Evolutionary conservation across 2,888 invertebrate species (phyloP).

Genomic region (Trachelus tabidus): DNA sequence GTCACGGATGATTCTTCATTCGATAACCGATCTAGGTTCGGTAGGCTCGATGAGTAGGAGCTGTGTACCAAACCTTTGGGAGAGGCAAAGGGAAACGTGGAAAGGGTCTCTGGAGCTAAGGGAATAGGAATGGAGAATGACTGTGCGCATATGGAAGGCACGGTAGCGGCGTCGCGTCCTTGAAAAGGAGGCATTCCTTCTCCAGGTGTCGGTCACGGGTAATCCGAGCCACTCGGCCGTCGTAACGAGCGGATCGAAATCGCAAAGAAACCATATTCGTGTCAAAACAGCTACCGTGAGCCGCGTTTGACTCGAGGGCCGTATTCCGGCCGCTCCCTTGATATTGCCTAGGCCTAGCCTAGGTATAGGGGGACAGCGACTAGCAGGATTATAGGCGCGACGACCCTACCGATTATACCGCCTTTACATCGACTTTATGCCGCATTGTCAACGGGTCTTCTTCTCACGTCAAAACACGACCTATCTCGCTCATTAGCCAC

Average conservation of each 20-base stretch:
- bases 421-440: constrained; percentile 6
- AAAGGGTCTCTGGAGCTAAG: background rate
- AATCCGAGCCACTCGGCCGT: constrained; percentile 50
- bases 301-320: constrained; percentile 6
- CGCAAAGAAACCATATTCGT: constrained; percentile 57
- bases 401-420: constrained; percentile 15
- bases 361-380: background rate
- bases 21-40: background rate
- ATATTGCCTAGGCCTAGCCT: background rate
- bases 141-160: constrained; percentile 42
- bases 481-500: constrained; percentile 6
- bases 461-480: constrained; percentile 19
- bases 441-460: constrained; percentile 11
- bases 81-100: background rate
- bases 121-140: constrained; percentile 42
- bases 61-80: background rate
- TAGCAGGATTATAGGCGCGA: constrained; percentile 14
- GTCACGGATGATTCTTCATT: background rate
- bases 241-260: constrained; percentile 60
- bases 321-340: constrained; percentile 1
- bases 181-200: constrained; percentile 44
- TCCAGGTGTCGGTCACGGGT: constrained; percentile 62
- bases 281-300: constrained; percentile 52
- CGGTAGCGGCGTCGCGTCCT: constrained; percentile 43
- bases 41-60: background rate